phyloP scores from a whole-genome alignment of 2,797 vertebrate genomes.

The Tokudaia tokunoshimensis region DNA sequence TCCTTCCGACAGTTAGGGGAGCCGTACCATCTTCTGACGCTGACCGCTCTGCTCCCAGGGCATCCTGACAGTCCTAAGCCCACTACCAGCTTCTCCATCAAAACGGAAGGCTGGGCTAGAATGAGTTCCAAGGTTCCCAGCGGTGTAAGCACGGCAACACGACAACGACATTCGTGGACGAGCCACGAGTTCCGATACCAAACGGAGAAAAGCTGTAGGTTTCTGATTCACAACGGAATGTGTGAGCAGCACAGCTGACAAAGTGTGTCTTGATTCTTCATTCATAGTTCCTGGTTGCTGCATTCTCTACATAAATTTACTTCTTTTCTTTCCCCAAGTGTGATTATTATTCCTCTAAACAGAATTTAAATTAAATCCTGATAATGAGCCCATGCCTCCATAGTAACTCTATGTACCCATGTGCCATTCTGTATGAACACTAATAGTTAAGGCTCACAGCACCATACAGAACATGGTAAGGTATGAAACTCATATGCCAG shows the following conservation, averaged over 20 bases:
- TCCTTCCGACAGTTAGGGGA: background rate
- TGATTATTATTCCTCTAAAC: slow-evolving; percentile 24
- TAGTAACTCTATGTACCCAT: slow-evolving; percentile 14
- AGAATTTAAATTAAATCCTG: slow-evolving; percentile 51
- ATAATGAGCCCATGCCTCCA: slow-evolving; percentile 25
- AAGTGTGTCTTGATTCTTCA: background rate
- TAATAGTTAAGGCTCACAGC: background rate
- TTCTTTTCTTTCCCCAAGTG: slow-evolving; percentile 32
- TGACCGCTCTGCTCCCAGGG: background rate
- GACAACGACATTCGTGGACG: background rate
- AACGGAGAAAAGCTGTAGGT: slow-evolving; percentile 9
- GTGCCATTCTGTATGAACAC: slow-evolving; percentile 13
- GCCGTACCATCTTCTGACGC: background rate
- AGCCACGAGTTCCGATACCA: background rate
- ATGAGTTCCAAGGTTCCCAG: background rate
- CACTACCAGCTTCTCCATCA: background rate
- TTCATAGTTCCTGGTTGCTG: slow-evolving; percentile 1
- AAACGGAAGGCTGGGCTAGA: background rate
- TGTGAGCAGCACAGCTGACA: slow-evolving; percentile 5
- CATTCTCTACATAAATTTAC: slow-evolving; percentile 30
- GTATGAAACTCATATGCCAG: slow-evolving; percentile 15
- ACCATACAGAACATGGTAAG: slow-evolving; percentile 5
- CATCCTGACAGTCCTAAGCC: background rate
- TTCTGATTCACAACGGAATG: slow-evolving; percentile 6
- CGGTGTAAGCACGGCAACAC: background rate